phyloP scores from a whole-genome alignment of 30 jellyfish, hydroid and myxozoan species.

The Euphysa ruthae region DNA sequence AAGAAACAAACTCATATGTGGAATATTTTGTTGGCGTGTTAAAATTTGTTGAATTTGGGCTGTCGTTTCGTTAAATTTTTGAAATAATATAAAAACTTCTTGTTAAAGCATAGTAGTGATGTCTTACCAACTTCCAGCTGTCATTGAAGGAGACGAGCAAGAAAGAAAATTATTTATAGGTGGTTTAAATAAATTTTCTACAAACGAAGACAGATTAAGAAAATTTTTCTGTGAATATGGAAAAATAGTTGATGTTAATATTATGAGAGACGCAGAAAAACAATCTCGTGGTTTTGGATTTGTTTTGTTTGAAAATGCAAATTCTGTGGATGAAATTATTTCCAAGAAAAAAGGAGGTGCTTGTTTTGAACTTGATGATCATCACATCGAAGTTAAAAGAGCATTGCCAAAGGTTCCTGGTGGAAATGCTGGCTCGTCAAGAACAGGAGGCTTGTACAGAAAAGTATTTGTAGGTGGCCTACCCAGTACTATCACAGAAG shows the following conservation, averaged over 20 bases:
- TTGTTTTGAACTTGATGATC: constrained; percentile 47
- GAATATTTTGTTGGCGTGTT: too few relatives aligned
- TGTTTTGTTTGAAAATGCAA: constrained; percentile 57
- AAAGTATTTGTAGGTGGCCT: constrained; percentile 84
- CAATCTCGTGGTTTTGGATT: constrained; percentile 86
- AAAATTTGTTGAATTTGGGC: too few relatives aligned
- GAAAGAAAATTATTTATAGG: constrained; percentile 79
- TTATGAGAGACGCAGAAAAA: constrained; percentile 54
- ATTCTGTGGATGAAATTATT: constrained; percentile 66
- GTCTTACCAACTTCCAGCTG: neutral
- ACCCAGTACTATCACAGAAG: constrained; percentile 51
- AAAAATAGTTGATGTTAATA: constrained; percentile 47
- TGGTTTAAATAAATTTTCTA: constrained; percentile 47
- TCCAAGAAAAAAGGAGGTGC: constrained; percentile 62
- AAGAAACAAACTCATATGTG: too few relatives aligned
- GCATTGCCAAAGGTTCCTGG: constrained; percentile 63
- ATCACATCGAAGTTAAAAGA: constrained; percentile 75
- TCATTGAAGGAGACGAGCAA: constrained; percentile 52
- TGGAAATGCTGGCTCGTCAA: constrained; percentile 33
- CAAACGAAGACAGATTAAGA: constrained; percentile 49
- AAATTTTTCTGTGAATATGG: constrained; percentile 48
- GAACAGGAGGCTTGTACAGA: constrained; percentile 41
- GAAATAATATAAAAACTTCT: neutral
- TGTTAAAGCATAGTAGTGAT: neutral
- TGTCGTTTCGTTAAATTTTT: too few relatives aligned